Conservation (phyloP, 2,113 vertebrate genomes). For the Acrocephalus arundinaceus region DNA sequence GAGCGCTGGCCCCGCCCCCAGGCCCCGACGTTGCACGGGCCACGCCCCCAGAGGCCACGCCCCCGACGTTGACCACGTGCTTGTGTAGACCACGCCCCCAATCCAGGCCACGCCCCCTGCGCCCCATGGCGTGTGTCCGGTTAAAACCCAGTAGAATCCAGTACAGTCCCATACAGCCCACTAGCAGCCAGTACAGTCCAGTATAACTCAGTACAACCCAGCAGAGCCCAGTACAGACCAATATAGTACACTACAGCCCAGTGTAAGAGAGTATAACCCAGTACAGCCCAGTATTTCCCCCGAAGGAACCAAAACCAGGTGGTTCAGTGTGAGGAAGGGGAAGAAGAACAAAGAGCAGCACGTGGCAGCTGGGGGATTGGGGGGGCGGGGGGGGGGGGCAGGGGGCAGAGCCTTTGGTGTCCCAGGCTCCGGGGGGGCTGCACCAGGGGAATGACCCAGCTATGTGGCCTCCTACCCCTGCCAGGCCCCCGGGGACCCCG, state of each 20-base stretch:
- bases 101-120: accelerated
- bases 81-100: accelerated
- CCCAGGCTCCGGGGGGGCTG: too few species aligned
- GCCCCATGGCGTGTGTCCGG: accelerated
- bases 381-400: too few species aligned
- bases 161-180: accelerated
- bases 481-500: too few species aligned
- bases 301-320: neutral
- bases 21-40: too few species aligned
- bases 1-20: neutral
- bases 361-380: neutral
- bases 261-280: neutral
- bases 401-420: neutral
- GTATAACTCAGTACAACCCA: too few species aligned
- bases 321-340: neutral
- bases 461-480: accelerated
- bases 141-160: too few species aligned
- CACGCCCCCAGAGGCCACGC: neutral
- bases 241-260: neutral
- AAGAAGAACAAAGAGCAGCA: neutral
- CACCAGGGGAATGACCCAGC: too few species aligned
- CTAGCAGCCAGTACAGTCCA: too few species aligned
- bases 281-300: neutral
- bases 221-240: neutral
- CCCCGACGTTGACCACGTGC: accelerated